Conservation (phyloP, 64 coral and sea anemone genomes). For the Stichodactyla mertensii region DNA sequence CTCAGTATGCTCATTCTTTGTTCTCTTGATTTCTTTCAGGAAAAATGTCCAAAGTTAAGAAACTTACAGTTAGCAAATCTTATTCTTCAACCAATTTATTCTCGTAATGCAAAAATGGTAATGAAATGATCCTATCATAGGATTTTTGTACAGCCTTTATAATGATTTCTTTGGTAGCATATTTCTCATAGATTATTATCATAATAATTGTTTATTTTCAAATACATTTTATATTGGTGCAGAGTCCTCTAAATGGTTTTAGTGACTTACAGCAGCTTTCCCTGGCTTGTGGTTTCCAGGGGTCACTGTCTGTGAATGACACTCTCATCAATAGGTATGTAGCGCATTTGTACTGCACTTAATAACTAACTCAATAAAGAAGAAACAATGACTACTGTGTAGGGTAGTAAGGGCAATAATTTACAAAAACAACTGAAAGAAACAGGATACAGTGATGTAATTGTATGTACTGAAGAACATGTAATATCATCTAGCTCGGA, state of each 20-base stretch:
- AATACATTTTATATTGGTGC: background rate
- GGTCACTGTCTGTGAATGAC: background rate
- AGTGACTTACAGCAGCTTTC: constrained; percentile 4
- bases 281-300: constrained; percentile 2
- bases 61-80: constrained; percentile 1
- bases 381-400: too few species aligned
- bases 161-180: too few species aligned
- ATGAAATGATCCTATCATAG: background rate
- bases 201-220: too few species aligned
- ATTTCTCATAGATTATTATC: too few species aligned
- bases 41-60: constrained; percentile 9
- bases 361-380: too few species aligned
- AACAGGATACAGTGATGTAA: too few species aligned
- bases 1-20: background rate
- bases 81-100: constrained; percentile 12
- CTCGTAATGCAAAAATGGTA: constrained; percentile 7
- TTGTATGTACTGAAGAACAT: too few species aligned
- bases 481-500: too few species aligned
- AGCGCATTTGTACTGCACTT: too few species aligned
- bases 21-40: background rate
- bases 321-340: background rate
- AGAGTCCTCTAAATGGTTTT: constrained; percentile 9
- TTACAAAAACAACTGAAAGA: too few species aligned
- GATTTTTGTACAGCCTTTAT: background rate
- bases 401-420: too few species aligned